These are phyloP conservation scores for Chloebia gouldiae DNA, from an alignment of 2,113 vertebrate species.

Conservation along the genomic window DNA sequence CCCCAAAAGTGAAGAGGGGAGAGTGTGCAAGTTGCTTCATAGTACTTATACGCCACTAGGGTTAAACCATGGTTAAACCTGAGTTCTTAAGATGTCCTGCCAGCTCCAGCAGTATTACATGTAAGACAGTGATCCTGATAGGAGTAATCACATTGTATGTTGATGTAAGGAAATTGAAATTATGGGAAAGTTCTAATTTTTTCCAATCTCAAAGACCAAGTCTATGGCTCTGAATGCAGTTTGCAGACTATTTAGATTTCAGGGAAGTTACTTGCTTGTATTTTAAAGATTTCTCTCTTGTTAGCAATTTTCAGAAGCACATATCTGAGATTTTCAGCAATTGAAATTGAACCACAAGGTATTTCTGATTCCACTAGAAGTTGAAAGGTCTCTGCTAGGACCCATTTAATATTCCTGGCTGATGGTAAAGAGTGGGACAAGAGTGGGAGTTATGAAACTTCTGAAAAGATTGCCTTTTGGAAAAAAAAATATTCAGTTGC, in stretches of 20 bases:
- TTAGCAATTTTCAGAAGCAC: not conserved
- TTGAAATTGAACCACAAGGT: not conserved
- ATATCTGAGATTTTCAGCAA: not conserved
- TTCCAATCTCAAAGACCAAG: not conserved
- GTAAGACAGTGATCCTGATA: not conserved
- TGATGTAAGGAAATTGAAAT: not conserved
- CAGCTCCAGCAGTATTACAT: not conserved
- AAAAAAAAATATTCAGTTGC: not conserved
- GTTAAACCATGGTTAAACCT: not conserved
- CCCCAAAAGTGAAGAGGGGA: not conserved
- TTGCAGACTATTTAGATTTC: not conserved
- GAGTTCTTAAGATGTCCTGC: not conserved
- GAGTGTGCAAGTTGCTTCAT: fast-evolving
- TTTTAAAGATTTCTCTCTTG: not conserved
- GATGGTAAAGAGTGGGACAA: not conserved
- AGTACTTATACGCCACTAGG: not conserved
- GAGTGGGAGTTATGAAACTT: not conserved
- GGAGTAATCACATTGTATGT: not conserved
- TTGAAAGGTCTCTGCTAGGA: not conserved
- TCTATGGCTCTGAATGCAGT: not conserved
- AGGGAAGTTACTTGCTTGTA: not conserved
- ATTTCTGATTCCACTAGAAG: not conserved
- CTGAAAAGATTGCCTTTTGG: not conserved
- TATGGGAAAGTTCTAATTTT: not conserved
- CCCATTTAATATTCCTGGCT: not conserved